phyloP scores from a whole-genome alignment of 2,888 invertebrate species.

The Choristoneura rosaceana region DNA sequence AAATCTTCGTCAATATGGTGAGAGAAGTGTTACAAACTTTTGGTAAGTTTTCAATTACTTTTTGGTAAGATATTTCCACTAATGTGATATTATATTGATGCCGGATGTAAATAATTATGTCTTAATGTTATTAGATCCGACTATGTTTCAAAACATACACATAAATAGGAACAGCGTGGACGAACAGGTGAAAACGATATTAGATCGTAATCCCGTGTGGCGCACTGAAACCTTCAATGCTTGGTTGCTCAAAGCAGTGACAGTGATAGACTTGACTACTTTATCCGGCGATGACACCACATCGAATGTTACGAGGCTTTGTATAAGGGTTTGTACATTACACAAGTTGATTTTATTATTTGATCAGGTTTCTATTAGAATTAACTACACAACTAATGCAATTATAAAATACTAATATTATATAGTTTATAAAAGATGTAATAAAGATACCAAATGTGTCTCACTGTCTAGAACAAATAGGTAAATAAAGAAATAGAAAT shows the following conservation, averaged over 20 bases:
- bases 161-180: conserved; percentile 68
- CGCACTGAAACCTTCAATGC: conserved; percentile 85
- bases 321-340: conserved; percentile 88
- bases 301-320: conserved; percentile 92
- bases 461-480: too few species aligned
- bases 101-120: not conserved
- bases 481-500: too few species aligned
- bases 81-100: not conserved
- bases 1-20: conserved; percentile 49
- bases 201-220: conserved; percentile 64
- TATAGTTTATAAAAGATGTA: too few species aligned
- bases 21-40: conserved; percentile 50
- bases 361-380: not conserved
- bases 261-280: conserved; percentile 96
- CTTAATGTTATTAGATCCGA: conserved; percentile 53
- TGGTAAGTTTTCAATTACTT: conserved; percentile 46
- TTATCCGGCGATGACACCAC: conserved; percentile 93
- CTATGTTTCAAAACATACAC: conserved; percentile 57
- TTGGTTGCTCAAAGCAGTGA: conserved; percentile 93
- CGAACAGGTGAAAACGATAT: conserved; percentile 62
- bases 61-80: not conserved
- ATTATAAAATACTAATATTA: not conserved
- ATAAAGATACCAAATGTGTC: too few species aligned
- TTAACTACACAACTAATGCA: not conserved
- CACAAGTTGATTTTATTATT: not conserved